Base-by-base conservation (phyloP, 2,888 invertebrate species). In the Cheilosia grossa region DNA sequence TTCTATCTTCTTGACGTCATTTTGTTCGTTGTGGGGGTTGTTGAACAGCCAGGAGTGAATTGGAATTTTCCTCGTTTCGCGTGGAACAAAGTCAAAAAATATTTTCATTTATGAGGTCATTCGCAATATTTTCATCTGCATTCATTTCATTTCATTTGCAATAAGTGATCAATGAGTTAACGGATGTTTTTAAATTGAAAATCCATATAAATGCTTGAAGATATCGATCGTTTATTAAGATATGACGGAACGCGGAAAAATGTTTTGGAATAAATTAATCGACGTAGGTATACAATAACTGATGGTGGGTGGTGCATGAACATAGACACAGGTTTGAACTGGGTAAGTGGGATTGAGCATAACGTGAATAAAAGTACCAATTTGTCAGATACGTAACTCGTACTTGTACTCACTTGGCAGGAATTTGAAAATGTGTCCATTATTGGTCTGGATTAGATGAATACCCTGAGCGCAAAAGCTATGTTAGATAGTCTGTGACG, bases 61-160 rank as follows among this genome's bases (percentile, higher is more conserved):
- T 40, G n/a, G 53, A 53, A 6, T 44, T 19, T 70, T n/a, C 19
- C 33, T 70, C 42, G 27, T 66, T 73, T 63, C 15, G 27, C 40
- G 21, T 21, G 27, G 9, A 69, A 37, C 13, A 10, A 51, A 56
- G n/a, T 9, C 7, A 30, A 30, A 0, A 21, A 70, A 64, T 77
- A 72, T 72, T 77, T 82, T 66, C 54, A 59, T 66, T 77, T 40
- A 77, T 82, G 82, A 70, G 77, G 66, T 77, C 64, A 77, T 40
- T 66, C 19, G 15, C 67, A 61, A 30, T 75, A 69, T 75, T 67
- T 69, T 51, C 40, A 15, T 75, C 44, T n/a, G 17, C 9, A 17
- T 47, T n/a, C n/a, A n/a, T n/a, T n/a, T n/a, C n/a, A 47, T 17
- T 17, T 67, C 47, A 33, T 61, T 58, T 53, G 40, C 37, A 40